A percentile compares a stretch with the other conserved stretches of the same genome.
phyloP scores from a whole-genome alignment of 2,113 vertebrate species.

The Agelaius phoeniceus region DNA sequence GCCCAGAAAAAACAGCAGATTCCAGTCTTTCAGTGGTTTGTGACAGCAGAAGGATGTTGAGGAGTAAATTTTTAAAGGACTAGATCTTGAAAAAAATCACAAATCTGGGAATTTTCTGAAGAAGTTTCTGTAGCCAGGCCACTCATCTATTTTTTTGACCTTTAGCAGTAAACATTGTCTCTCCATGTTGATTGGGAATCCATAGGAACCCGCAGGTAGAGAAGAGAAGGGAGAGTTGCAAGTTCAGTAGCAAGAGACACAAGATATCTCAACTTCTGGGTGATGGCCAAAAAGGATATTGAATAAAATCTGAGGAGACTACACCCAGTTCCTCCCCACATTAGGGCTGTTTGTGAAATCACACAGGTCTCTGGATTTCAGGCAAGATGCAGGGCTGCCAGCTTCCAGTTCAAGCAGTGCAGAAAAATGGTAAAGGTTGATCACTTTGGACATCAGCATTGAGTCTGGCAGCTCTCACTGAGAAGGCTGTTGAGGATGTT shows the following conservation, averaged over 20 bases:
- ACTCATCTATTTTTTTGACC: background rate
- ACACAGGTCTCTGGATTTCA: background rate
- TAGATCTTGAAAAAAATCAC: background rate
- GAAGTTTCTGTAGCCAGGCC: background rate
- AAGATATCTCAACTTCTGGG: background rate
- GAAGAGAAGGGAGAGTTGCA: background rate
- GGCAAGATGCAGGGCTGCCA: background rate
- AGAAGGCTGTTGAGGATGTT: background rate
- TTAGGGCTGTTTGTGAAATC: background rate
- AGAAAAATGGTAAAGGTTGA: background rate
- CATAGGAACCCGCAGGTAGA: background rate
- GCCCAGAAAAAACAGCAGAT: background rate
- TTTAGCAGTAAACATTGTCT: background rate
- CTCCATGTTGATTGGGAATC: background rate
- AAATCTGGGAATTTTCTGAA: background rate
- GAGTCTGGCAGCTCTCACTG: rapidly evolving
- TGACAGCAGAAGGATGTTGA: background rate
- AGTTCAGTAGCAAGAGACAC: background rate
- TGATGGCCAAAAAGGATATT: background rate
- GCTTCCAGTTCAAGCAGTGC: background rate
- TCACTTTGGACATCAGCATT: background rate
- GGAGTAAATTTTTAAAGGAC: background rate
- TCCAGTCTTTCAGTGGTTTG: background rate
- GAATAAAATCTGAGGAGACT: background rate
- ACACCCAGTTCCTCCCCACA: rapidly evolving